Base-by-base conservation (phyloP, 2,888 invertebrate species). In the Cerastis rubricosa region DNA sequence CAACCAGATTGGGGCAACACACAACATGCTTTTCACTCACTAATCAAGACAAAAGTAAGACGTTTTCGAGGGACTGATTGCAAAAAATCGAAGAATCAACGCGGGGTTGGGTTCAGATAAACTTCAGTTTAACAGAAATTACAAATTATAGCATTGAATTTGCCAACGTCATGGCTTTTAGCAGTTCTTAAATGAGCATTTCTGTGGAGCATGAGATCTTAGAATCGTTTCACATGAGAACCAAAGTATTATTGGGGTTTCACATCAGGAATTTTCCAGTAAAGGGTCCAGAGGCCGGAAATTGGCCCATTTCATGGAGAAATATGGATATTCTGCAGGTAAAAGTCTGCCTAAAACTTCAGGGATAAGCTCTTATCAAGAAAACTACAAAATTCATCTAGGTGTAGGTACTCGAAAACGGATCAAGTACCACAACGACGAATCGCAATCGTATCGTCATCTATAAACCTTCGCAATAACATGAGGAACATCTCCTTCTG, bases 381-480 rank as follows among this genome's bases (percentile, higher is more conserved):
- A 57, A 57, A 57, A 57, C 57, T 57, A 25, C 12, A 57, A 57
- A 57, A 35, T 35, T 7, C 14, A 57, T 59, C 29, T 9, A 29
- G 17, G 5, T 59, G 25, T 8, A 59, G 9, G 59, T 29, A 1
- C 59, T 59, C 4, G 9, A 19, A 17, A 43, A 43, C 25, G 12
- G 14, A 45, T 17, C 5, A 6, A 47, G 35, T 35, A n/a, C 22
- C 51, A n/a, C 45, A 59, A 51, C 35, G n/a, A 45, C 22, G 6
- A 45, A 2, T 80, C 64, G 68, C 12, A 12, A 22, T 76, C 84
- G 85, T 59, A 19, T 74, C 87, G 87, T 61, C 2, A 12, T 2
- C 40, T 68, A 70, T 84, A 84, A 84, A 83, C 35, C n/a, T 1
- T 14, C 59, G 54, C 63, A 84, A 86, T 70, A 79, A 74, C 71